Evolutionary conservation across 1,140 invertebrate species (phyloP).

Genomic region (Leguminivora glycinivorella): DNA sequence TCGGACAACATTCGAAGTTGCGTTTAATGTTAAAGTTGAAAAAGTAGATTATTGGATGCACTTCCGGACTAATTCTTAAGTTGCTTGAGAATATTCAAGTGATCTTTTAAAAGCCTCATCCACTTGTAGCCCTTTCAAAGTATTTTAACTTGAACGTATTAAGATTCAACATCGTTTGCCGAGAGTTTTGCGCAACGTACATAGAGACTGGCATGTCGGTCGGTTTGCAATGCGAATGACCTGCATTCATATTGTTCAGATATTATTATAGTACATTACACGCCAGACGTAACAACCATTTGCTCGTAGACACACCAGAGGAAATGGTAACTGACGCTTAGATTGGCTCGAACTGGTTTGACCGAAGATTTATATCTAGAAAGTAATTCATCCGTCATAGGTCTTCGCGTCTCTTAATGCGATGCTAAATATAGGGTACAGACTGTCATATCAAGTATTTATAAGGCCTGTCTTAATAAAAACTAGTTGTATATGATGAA

Average conservation of each 20-base stretch:
- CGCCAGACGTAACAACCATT: slow-evolving; percentile 5
- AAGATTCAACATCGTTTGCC: background rate
- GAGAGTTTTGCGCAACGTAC: slow-evolving; percentile 11
- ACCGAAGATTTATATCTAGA: slow-evolving; percentile 14
- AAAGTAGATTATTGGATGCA: slow-evolving; percentile 2
- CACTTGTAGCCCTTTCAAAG: background rate
- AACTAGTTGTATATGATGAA: too few relatives aligned
- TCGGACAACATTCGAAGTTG: background rate
- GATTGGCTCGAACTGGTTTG: background rate
- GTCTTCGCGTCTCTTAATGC: slow-evolving; percentile 1
- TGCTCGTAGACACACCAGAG: background rate
- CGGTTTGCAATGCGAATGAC: slow-evolving; percentile 23
- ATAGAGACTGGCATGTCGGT: slow-evolving; percentile 8
- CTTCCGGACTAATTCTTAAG: background rate
- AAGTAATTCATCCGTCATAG: slow-evolving; percentile 4
- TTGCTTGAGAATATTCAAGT: background rate
- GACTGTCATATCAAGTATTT: background rate
- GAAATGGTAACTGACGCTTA: slow-evolving; percentile 3
- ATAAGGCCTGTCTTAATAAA: background rate
- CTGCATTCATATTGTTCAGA: slow-evolving; percentile 25
- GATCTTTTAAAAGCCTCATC: background rate
- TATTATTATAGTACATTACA: slow-evolving; percentile 26
- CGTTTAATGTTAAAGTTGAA: slow-evolving; percentile 9
- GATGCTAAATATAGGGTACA: background rate
- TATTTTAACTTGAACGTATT: background rate